A percentile compares a stretch with the other conserved stretches of the same genome.
These are phyloP conservation scores for Harpagifer antarcticus DNA, from an alignment of 2,797 vertebrate species.

Conservation along the genomic window DNA sequence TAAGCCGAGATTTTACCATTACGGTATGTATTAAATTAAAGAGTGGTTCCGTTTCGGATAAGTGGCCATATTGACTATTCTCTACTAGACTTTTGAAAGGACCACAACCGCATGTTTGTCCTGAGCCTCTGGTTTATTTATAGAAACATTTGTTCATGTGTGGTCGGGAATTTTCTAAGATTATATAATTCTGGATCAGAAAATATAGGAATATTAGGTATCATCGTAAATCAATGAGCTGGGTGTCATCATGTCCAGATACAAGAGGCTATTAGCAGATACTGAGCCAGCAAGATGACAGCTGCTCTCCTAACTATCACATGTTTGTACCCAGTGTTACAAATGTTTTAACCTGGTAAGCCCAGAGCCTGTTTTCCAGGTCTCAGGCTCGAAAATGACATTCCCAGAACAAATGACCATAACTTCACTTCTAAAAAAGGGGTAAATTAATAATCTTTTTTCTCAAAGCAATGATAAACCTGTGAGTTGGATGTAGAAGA, in stretches of 20 bases:
- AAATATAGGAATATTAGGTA: constrained; percentile 69
- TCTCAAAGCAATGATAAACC: no score
- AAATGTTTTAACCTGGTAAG: background rate
- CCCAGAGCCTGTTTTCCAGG: no score
- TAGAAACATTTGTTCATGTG: background rate
- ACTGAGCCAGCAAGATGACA: background rate
- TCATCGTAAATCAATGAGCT: constrained; percentile 76
- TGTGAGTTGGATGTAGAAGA: no score
- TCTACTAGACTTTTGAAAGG: no score
- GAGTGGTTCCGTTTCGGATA: no score
- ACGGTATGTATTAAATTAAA: no score
- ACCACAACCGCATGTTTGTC: background rate
- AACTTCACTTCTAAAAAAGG: no score
- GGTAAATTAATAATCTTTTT: no score
- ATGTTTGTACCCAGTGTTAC: background rate
- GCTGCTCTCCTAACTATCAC: background rate
- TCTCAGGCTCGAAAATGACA: no score
- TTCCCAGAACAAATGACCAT: no score
- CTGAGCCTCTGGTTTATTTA: background rate
- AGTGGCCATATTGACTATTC: no score
- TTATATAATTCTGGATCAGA: constrained; percentile 66
- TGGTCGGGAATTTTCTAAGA: background rate
- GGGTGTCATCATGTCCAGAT: constrained; percentile 76
- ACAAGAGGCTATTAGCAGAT: background rate
- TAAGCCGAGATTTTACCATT: background rate